Evolutionary conservation across 1,140 invertebrate species (phyloP).

Genomic region (Lepidurus couesii): DNA sequence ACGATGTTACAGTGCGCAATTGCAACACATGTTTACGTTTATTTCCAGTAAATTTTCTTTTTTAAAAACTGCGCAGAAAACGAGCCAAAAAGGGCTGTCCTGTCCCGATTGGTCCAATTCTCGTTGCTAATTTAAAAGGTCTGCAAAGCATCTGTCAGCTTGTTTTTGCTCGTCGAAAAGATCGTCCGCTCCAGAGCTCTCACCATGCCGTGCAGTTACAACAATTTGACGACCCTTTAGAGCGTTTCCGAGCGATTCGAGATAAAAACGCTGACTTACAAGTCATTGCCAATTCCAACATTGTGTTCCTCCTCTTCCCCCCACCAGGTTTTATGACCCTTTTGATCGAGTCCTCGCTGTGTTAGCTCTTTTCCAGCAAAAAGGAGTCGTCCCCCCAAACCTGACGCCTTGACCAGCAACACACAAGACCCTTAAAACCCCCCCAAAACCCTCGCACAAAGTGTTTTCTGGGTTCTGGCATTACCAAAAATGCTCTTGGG

Average conservation of each 20-base stretch:
- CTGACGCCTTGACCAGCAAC: not conserved
- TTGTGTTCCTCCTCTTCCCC: not conserved
- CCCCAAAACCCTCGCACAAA: not conserved
- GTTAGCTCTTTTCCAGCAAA: not conserved
- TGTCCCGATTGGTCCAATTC: not conserved
- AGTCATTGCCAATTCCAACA: constrained; percentile 17
- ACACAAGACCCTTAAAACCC: not conserved
- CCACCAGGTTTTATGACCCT: constrained; percentile 17
- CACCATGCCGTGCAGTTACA: not conserved
- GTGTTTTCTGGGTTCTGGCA: not conserved
- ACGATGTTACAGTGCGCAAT: too few relatives aligned
- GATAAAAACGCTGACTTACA: constrained; percentile 22
- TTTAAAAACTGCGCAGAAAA: not conserved
- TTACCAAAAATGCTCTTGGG: not conserved
- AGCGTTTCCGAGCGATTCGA: constrained; percentile 10
- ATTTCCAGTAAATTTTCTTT: not conserved
- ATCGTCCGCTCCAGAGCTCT: not conserved
- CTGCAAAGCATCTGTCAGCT: constrained; percentile 8
- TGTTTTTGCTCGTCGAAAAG: constrained; percentile 1
- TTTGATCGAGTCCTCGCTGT: constrained; percentile 21
- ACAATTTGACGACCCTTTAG: constrained; percentile 10
- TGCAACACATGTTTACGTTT: too few relatives aligned
- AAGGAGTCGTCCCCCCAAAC: not conserved
- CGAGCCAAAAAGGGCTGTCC: not conserved
- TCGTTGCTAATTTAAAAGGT: not conserved